Conservation (phyloP, 2,888 invertebrate species). For the Deilephila elpenor region DNA sequence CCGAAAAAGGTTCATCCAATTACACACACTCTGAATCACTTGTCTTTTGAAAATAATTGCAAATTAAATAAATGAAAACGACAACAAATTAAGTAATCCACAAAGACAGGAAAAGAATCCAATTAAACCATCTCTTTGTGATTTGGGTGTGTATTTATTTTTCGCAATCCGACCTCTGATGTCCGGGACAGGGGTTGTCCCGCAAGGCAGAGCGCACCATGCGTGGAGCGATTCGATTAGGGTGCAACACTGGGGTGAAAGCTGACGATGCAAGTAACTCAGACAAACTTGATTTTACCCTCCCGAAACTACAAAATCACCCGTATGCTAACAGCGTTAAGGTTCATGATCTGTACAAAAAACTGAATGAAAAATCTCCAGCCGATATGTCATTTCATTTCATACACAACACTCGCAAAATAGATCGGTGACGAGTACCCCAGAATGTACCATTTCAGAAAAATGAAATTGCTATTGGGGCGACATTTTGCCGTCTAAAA, state of each 20-base stretch:
- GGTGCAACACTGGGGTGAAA: slow-evolving; percentile 77
- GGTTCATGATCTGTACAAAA: slow-evolving; percentile 34
- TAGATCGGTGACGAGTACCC: slow-evolving; percentile 80
- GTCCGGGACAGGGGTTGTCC: slow-evolving; percentile 75
- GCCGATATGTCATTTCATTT: slow-evolving; percentile 78
- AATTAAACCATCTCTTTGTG: slow-evolving; percentile 78
- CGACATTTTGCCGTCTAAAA: slow-evolving; percentile 62
- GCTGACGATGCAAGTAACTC: slow-evolving; percentile 74
- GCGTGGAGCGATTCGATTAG: slow-evolving; percentile 83
- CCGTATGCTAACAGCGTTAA: slow-evolving; percentile 38
- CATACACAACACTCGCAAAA: slow-evolving; percentile 80
- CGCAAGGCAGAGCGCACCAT: slow-evolving; percentile 78
- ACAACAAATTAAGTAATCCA: slow-evolving; percentile 76
- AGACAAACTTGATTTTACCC: slow-evolving; percentile 46
- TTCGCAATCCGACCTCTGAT: slow-evolving; percentile 75
- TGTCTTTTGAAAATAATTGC: slow-evolving; percentile 31
- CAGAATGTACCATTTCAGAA: slow-evolving; percentile 74
- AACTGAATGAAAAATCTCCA: slow-evolving; percentile 43
- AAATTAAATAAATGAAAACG: slow-evolving; percentile 53
- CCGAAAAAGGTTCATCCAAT: not conserved
- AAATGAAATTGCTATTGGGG: slow-evolving; percentile 81
- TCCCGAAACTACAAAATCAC: slow-evolving; percentile 28
- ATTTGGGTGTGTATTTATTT: slow-evolving; percentile 80
- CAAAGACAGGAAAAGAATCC: slow-evolving; percentile 73
- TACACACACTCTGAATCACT: not conserved